Conservation (phyloP, 2,888 invertebrate species). For the Drosophila sordidapex region DNA sequence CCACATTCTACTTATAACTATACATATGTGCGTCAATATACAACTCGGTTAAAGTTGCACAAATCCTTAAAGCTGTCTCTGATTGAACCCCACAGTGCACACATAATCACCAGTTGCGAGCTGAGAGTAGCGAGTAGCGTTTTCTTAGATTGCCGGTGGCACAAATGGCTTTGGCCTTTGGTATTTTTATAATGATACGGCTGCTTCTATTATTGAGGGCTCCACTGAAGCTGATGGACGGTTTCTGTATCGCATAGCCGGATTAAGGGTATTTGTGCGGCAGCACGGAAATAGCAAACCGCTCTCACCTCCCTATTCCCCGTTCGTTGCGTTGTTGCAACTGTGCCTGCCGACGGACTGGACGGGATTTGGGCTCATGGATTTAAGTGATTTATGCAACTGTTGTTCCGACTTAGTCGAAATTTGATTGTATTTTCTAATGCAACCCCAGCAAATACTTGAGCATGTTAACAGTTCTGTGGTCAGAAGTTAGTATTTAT, state of each 20-base stretch:
- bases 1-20: constrained; percentile 19
- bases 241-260: constrained; percentile 17
- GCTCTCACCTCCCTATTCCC: neutral
- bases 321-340: neutral
- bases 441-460: constrained; percentile 4
- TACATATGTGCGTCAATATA: constrained; percentile 7
- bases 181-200: constrained; percentile 63
- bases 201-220: constrained; percentile 53
- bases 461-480: constrained; percentile 6
- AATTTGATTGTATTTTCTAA: constrained; percentile 34
- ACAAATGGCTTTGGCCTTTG: constrained; percentile 19
- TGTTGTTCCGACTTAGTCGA: constrained; percentile 19
- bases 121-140: neutral
- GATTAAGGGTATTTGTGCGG: constrained; percentile 68
- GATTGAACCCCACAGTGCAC: constrained; percentile 8
- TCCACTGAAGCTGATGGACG: constrained; percentile 18
- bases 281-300: constrained; percentile 46
- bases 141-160: constrained; percentile 21
- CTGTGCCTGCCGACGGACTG: constrained; percentile 2
- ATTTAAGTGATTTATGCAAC: constrained; percentile 62
- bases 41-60: constrained; percentile 46
- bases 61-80: constrained; percentile 58
- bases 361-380: constrained; percentile 40
- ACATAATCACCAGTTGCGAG: constrained; percentile 42
- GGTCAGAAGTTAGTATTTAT: neutral